Evolutionary conservation across 2,797 vertebrate genomes (phyloP).

Genomic region (Babyrousa celebensis): DNA sequence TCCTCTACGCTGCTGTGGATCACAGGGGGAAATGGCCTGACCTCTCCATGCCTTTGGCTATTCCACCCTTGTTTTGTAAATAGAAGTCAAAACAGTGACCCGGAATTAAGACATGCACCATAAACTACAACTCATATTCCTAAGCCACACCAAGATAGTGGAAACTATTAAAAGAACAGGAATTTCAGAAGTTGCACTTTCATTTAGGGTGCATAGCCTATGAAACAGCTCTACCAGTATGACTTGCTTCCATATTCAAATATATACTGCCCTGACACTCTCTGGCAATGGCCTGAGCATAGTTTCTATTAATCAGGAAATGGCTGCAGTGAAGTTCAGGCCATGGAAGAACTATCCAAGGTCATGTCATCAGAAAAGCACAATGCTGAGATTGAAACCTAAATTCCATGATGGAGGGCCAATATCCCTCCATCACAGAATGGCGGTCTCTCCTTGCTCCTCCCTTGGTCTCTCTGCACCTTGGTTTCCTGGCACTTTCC

Average conservation of each 20-base stretch:
- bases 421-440: neutral
- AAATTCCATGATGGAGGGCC: neutral
- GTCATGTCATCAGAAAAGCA: conserved; percentile 50
- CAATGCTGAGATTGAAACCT: neutral
- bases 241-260: conserved; percentile 23
- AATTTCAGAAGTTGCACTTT: conserved; percentile 21
- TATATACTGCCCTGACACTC: neutral
- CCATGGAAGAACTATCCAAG: conserved; percentile 19
- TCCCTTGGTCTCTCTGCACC: neutral
- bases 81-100: conserved; percentile 35
- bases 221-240: neutral
- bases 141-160: neutral
- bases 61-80: conserved; percentile 82
- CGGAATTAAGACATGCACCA: conserved; percentile 54
- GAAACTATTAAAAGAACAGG: conserved; percentile 58
- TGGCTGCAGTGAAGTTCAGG: conserved; percentile 25
- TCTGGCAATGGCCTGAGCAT: neutral
- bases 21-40: conserved; percentile 58
- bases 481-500: neutral
- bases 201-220: neutral
- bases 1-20: neutral
- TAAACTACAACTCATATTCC: conserved; percentile 67
- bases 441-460: neutral
- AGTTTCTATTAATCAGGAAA: conserved; percentile 52
- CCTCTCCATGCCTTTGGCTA: conserved; percentile 68